These are phyloP conservation scores for Montipora foliosa DNA, from an alignment of 64 coral and sea anemone species.

Conservation along the genomic window DNA sequence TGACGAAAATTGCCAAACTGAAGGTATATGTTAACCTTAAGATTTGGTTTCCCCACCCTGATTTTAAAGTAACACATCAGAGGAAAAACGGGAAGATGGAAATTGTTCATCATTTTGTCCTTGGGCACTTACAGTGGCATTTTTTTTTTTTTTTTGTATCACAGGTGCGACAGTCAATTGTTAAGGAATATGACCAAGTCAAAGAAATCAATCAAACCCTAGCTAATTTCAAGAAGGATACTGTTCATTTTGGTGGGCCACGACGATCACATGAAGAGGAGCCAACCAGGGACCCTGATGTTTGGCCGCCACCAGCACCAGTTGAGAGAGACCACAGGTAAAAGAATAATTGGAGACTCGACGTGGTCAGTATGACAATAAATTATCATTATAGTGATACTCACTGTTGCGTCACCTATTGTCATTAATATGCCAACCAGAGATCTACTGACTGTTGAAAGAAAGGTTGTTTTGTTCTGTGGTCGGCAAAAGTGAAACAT, in stretches of 20 bases:
- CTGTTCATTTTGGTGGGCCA: slow-evolving; percentile 89
- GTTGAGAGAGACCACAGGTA: slow-evolving; percentile 97
- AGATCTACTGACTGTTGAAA: no score
- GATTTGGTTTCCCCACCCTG: no score
- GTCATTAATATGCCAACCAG: no score
- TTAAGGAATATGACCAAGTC: slow-evolving; percentile 96
- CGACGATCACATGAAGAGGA: slow-evolving; percentile 83
- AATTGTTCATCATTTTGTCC: not conserved
- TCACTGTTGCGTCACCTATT: no score
- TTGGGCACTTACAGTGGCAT: not conserved
- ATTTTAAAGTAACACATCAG: no score
- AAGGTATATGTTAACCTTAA: no score
- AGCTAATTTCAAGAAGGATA: slow-evolving; percentile 98
- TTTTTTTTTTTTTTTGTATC: not conserved
- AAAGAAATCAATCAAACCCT: slow-evolving; percentile 98
- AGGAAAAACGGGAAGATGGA: no score
- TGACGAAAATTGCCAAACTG: no score
- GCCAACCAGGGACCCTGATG: slow-evolving; percentile 97
- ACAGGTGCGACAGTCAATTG: slow-evolving; percentile 92
- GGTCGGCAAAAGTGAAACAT: no score
- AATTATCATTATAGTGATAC: not conserved
- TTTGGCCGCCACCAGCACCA: slow-evolving; percentile 96
- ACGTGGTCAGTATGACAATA: not conserved
- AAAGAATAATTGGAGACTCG: not conserved
- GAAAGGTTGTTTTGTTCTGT: no score